Conservation (phyloP, 2,888 invertebrate species). For the Rhamphomyia laevipes region DNA sequence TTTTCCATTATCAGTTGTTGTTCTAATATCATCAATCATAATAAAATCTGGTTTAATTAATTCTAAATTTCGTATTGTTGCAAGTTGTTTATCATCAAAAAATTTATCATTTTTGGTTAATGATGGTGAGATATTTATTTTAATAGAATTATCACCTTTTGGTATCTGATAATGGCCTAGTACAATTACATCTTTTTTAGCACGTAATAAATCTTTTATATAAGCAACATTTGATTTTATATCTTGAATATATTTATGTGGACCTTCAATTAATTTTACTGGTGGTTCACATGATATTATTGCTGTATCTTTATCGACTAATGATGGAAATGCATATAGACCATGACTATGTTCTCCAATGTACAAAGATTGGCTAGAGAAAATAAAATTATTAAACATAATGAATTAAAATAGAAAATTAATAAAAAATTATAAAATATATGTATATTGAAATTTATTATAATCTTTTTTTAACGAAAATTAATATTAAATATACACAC, state of each 20-base stretch:
- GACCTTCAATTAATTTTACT: constrained; percentile 64
- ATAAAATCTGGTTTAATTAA: constrained; percentile 13
- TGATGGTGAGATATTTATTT: constrained; percentile 30
- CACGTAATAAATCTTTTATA: constrained; percentile 36
- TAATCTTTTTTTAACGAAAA: neutral
- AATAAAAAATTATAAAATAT: constrained; percentile 1
- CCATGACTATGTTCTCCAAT: constrained; percentile 79
- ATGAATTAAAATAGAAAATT: neutral
- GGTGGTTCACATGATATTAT: constrained; percentile 65
- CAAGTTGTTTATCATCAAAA: constrained; percentile 22
- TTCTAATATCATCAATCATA: constrained; percentile 10
- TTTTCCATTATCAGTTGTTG: constrained; percentile 21
- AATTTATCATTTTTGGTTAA: constrained; percentile 15
- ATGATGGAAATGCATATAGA: constrained; percentile 81
- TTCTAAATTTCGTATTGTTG: constrained; percentile 27
- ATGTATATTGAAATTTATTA: neutral
- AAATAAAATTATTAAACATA: neutral
- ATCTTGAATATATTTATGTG: constrained; percentile 34
- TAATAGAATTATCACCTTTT: constrained; percentile 40
- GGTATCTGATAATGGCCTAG: constrained; percentile 63
- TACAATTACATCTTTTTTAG: constrained; percentile 29
- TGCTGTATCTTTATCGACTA: constrained; percentile 82
- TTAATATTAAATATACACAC: constrained; percentile 17
- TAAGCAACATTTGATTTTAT: constrained; percentile 38
- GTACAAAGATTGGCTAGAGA: constrained; percentile 74